phyloP scores from a whole-genome alignment of 2,888 invertebrate species.

The Glaucopsyche alexis region DNA sequence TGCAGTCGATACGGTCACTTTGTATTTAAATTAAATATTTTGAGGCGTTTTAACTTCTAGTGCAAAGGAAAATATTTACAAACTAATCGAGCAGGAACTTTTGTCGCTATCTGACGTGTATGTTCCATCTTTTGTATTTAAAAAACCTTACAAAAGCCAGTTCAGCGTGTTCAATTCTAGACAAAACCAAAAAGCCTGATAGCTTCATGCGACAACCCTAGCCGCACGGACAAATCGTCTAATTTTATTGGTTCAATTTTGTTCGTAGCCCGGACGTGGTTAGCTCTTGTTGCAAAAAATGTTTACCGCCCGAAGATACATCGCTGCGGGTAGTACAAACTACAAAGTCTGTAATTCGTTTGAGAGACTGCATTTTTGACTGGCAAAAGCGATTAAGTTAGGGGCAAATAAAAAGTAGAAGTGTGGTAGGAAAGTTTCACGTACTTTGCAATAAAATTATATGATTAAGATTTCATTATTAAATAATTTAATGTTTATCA shows the following conservation, averaged over 20 bases:
- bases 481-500: no score
- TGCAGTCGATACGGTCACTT: no score
- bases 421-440: no score
- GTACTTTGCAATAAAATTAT: no score
- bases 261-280: conserved; percentile 30
- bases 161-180: background rate
- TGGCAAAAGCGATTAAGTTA: conserved; percentile 6
- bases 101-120: no score
- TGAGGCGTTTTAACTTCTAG: no score
- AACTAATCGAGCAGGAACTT: no score
- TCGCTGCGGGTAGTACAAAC: background rate
- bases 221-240: conserved; percentile 37
- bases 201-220: background rate
- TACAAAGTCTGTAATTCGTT: conserved; percentile 20
- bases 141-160: background rate
- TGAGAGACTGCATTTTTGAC: background rate
- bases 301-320: conserved; percentile 18
- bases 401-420: no score
- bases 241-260: conserved; percentile 38
- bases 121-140: background rate
- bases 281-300: conserved; percentile 32
- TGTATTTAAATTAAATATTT: no score
- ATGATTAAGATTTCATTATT: no score
- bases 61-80: no score
- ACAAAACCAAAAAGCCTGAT: background rate